Conservation (phyloP, 2,113 vertebrate genomes). For the Chloroceryle aenea region DNA sequence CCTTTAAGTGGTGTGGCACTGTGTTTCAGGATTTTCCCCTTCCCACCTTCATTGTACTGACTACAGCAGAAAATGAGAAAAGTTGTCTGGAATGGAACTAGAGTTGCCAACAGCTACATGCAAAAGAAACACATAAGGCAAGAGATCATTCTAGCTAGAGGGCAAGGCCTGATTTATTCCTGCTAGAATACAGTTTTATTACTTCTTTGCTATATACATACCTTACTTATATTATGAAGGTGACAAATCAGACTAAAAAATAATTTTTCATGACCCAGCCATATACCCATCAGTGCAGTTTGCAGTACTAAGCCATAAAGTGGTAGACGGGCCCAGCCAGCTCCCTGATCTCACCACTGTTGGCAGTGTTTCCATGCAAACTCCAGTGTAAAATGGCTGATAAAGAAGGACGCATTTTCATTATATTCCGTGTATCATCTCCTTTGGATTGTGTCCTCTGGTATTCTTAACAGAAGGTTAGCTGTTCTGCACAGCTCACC, state of each 20-base stretch:
- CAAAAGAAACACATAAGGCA: background rate
- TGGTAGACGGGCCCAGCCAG: background rate
- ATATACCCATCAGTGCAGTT: background rate
- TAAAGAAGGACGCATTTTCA: background rate
- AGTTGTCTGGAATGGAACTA: background rate
- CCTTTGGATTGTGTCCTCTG: background rate
- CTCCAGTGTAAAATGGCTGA: background rate
- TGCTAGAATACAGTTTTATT: background rate
- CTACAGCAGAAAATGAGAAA: slow-evolving; percentile 22
- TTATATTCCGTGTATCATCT: background rate
- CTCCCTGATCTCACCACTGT: background rate
- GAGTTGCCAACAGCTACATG: background rate
- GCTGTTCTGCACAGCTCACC: background rate
- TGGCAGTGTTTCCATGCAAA: background rate
- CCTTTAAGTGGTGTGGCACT: background rate
- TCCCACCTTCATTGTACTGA: background rate
- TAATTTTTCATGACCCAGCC: background rate
- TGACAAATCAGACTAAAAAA: background rate
- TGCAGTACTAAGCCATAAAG: background rate
- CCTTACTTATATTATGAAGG: background rate
- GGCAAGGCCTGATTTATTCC: background rate
- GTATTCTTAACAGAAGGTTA: background rate
- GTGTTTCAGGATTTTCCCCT: background rate
- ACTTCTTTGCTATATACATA: background rate
- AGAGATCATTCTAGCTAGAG: background rate